A percentile compares a stretch with the other conserved stretches of the same genome.
phyloP scores from a whole-genome alignment of 2,797 vertebrate species.

The Eulemur albifrons region DNA sequence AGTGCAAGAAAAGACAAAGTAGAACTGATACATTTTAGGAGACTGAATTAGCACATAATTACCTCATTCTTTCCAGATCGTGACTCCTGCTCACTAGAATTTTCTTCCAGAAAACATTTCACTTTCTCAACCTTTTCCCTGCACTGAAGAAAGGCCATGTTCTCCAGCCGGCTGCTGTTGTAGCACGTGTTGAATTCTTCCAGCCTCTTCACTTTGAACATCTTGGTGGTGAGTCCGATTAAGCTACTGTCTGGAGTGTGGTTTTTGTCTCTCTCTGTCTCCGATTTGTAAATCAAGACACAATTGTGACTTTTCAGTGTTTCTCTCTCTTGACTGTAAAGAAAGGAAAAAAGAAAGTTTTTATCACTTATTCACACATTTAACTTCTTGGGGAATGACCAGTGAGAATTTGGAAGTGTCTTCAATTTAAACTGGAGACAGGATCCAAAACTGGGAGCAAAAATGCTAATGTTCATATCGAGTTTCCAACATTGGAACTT shows the following conservation, averaged over 20 bases:
- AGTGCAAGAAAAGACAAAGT: not conserved
- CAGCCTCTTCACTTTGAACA: conserved; percentile 88
- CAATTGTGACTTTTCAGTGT: conserved; percentile 66
- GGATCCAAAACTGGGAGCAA: not conserved
- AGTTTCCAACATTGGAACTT: not conserved
- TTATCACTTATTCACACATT: not conserved
- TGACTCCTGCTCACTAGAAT: conserved; percentile 80
- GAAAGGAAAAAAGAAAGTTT: conserved; percentile 65
- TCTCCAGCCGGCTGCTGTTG: conserved; percentile 84
- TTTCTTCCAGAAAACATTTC: conserved; percentile 90
- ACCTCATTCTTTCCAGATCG: conserved; percentile 81
- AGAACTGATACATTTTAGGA: not conserved
- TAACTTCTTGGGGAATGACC: not conserved
- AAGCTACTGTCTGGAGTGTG: conserved; percentile 68
- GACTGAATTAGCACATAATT: conserved; percentile 27
- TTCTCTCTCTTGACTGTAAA: conserved; percentile 80
- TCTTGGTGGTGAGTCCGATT: conserved; percentile 83
- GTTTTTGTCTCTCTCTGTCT: conserved; percentile 68
- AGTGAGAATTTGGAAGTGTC: not conserved
- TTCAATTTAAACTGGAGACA: not conserved
- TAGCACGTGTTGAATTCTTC: conserved; percentile 86
- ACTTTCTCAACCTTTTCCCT: conserved; percentile 90
- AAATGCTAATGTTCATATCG: not conserved
- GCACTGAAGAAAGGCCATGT: conserved; percentile 88
- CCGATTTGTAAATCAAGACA: conserved; percentile 79